Percentiles rank a stretch among this genome's conserved stretches.
Evolutionary conservation across 1,140 invertebrate genomes (phyloP).

Genomic region (Saccostrea echinata): DNA sequence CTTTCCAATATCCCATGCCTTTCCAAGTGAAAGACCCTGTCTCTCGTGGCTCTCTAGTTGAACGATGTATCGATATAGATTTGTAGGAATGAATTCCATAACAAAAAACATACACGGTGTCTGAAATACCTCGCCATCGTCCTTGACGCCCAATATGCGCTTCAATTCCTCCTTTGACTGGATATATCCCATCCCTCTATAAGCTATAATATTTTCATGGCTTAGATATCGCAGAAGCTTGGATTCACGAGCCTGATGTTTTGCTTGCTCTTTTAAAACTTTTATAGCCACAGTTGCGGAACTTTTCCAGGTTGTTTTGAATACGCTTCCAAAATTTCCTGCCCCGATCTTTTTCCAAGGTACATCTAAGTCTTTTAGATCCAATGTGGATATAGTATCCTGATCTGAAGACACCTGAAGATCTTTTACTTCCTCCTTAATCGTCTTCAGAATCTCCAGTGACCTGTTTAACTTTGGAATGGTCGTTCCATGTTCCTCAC

Average conservation of each 20-base stretch:
- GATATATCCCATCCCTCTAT: constrained; percentile 57
- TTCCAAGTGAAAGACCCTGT: constrained; percentile 41
- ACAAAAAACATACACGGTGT: constrained; percentile 54
- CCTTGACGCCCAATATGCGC: neutral
- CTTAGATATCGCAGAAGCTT: constrained; percentile 50
- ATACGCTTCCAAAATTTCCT: constrained; percentile 58
- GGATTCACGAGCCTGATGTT: constrained; percentile 48
- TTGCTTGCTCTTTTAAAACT: constrained; percentile 54
- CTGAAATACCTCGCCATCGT: neutral
- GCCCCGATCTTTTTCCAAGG: constrained; percentile 49
- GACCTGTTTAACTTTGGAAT: constrained; percentile 7
- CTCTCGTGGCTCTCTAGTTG: constrained; percentile 46
- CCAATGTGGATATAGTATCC: constrained; percentile 19
- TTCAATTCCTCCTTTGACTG: constrained; percentile 34
- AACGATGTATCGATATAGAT: constrained; percentile 52
- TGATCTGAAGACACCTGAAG: neutral
- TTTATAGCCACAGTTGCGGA: constrained; percentile 55
- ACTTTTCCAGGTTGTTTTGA: constrained; percentile 46
- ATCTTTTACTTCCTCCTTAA: constrained; percentile 31
- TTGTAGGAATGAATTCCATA: constrained; percentile 60
- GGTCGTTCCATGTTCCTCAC: neutral
- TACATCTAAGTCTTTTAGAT: neutral
- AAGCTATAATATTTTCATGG: constrained; percentile 63
- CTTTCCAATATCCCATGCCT: constrained; percentile 54
- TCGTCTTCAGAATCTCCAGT: constrained; percentile 4